Percentiles rank a stretch among this genome's conserved stretches.
Evolutionary conservation across 2,113 vertebrate genomes (phyloP).

Genomic region (Ammodytes dubius): DNA sequence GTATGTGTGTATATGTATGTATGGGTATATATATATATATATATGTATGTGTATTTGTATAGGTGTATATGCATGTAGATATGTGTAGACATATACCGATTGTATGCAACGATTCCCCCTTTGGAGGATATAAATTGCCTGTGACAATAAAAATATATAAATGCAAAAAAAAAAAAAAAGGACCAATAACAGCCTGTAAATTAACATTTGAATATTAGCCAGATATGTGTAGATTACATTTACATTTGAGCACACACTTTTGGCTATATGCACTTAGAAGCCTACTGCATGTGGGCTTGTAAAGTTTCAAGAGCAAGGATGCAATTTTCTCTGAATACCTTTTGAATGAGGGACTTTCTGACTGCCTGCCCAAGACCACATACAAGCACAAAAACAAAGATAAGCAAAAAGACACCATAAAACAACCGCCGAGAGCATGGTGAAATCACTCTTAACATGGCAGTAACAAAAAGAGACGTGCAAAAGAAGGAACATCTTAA

Average conservation of each 20-base stretch:
- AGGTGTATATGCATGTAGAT: no score
- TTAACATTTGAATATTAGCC: background rate
- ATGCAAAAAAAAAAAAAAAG: no score
- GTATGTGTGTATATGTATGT: no score
- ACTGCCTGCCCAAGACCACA: background rate
- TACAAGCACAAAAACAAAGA: background rate
- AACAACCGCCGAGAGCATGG: background rate
- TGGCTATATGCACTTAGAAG: background rate
- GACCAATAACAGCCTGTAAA: background rate
- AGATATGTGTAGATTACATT: background rate
- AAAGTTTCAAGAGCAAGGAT: background rate
- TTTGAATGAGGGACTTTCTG: background rate
- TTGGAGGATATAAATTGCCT: no score
- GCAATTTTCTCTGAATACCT: background rate
- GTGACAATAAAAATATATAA: no score
- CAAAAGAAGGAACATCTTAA: conserved; percentile 46
- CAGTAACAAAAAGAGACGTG: conserved; percentile 35
- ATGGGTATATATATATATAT: no score
- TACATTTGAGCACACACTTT: background rate
- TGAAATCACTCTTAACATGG: conserved; percentile 20
- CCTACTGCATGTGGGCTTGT: background rate
- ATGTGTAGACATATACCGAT: no score
- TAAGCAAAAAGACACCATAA: background rate
- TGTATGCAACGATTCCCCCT: no score
- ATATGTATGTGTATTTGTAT: no score